Conservation (phyloP, 1,140 invertebrate genomes). For the Carcinoscorpius rotundicauda region DNA sequence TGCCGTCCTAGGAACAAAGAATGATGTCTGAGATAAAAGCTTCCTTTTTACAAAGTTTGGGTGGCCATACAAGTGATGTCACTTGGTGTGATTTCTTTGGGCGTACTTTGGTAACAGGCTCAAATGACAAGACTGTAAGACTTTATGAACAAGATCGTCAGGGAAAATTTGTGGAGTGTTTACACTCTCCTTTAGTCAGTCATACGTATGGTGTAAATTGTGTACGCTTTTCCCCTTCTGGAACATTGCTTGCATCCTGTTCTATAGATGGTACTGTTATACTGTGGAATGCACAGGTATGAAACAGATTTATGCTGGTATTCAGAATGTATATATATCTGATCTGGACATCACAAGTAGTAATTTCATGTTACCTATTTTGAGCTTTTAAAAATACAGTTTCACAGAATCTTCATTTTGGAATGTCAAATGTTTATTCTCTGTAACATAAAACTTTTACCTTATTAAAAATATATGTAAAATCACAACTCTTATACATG, state of each 20-base stretch:
- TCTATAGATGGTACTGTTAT: conserved; percentile 59
- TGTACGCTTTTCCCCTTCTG: conserved; percentile 52
- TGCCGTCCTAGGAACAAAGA: background rate
- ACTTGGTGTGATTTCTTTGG: conserved; percentile 29
- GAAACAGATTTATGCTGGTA: background rate
- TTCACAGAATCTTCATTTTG: no score
- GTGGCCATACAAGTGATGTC: conserved; percentile 23
- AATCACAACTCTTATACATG: no score
- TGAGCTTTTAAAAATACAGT: background rate
- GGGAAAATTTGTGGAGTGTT: conserved; percentile 27
- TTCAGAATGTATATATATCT: no score
- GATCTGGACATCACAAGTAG: background rate
- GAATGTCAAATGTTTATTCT: no score
- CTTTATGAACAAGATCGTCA: conserved; percentile 29
- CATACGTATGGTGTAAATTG: conserved; percentile 36
- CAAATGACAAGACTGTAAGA: conserved; percentile 35
- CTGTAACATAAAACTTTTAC: no score
- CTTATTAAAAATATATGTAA: no score
- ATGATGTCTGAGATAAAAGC: background rate
- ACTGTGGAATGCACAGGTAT: conserved; percentile 50
- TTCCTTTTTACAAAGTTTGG: conserved; percentile 17
- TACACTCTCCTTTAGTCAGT: conserved; percentile 32
- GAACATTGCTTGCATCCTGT: conserved; percentile 51
- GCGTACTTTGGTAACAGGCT: conserved; percentile 30
- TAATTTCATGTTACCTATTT: background rate